These are phyloP conservation scores for Syncerus caffer DNA, from an alignment of 2,797 vertebrate species.

Conservation along the genomic window DNA sequence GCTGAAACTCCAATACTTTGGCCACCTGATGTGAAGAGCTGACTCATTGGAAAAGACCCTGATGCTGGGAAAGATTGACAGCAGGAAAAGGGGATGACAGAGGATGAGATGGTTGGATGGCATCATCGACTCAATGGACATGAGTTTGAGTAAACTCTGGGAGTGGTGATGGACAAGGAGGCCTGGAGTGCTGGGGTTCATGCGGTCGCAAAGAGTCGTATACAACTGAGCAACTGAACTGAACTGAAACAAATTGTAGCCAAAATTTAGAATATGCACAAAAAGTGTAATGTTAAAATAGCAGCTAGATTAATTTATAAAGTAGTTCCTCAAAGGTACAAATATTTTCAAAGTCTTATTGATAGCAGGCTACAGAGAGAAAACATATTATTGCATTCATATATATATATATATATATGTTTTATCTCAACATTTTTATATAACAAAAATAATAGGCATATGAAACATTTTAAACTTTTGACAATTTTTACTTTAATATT, in stretches of 20 bases:
- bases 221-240: background rate
- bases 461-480: background rate
- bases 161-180: background rate
- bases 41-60: background rate
- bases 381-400: background rate
- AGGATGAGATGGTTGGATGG: background rate
- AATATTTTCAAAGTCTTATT: background rate
- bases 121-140: background rate
- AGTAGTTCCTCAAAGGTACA: background rate
- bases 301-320: background rate
- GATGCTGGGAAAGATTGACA: background rate
- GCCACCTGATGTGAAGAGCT: fast-evolving
- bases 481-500: background rate
- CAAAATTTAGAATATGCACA: background rate
- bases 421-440: background rate
- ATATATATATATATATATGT: background rate
- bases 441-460: background rate
- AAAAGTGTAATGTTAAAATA: background rate
- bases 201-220: fast-evolving
- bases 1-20: background rate
- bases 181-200: background rate
- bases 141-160: background rate
- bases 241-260: background rate
- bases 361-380: background rate
- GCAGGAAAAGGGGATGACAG: background rate